Base-by-base conservation (phyloP, 2,797 vertebrate genomes). In the Chrosomus eos region DNA sequence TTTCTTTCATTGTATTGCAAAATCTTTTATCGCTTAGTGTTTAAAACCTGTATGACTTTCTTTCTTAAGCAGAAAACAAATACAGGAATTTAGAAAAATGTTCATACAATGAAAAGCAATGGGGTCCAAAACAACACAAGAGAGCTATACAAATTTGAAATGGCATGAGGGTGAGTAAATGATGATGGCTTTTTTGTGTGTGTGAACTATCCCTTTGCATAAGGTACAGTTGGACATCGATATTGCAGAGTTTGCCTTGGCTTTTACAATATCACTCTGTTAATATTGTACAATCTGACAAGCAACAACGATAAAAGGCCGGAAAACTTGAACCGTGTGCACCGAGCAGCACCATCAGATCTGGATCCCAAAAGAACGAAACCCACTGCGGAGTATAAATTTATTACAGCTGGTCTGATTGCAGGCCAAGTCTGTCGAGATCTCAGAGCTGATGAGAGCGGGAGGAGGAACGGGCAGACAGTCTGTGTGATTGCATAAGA, bases 371-470 rank as follows among this genome's bases (percentile, higher is more conserved):
- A 70, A 60, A 82, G 62, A 86, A 73, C 2, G 4, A 51, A 45
- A 62, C 62, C 23, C 33, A 85, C 26, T 38, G 62, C 21, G 55
- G 67, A 77, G 38, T 70, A 40, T 82, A 86, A 64, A 75, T 85
- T 80, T 51, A 82, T 87, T 85, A 88, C 77, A 85, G 75, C 82
- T 86, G 87, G 82, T 77, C 79, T 68, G 58, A 81, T 67, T 83
- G 71, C 36, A 70, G 75, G 64, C 53, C 87, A 78, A 87, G 78
- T 82, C 67, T 72, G 45, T 76, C 72, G 55, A 81, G 73, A 84
- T 87, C 72, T 68, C 40, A 58, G 38, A 68, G 43, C 80, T 85
- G 87, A 85, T 85, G 77, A 71, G 66, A 62, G 82, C 45, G 10
- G 70, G 38, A 51, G 36, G 58, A 62, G 45, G 66, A 75, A 80